Percentiles rank a stretch among this genome's conserved stretches.
phyloP scores from a whole-genome alignment of 2,797 vertebrate species.

The Chelon labrosus region DNA sequence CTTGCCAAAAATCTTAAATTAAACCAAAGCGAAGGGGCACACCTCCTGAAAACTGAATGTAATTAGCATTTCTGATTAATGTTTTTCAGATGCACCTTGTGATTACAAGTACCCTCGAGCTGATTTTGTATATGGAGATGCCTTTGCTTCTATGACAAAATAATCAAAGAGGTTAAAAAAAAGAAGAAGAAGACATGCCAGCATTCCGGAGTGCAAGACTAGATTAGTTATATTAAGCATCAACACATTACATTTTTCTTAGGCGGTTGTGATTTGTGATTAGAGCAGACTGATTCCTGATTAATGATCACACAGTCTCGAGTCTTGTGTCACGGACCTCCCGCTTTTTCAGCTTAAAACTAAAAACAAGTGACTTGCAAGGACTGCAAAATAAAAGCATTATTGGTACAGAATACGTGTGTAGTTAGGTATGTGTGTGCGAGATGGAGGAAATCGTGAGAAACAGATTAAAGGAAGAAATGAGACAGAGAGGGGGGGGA shows the following conservation, averaged over 20 bases:
- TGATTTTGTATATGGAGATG: constrained; percentile 60
- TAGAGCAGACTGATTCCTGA: constrained; percentile 37
- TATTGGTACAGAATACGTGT: constrained; percentile 9
- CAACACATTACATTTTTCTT: constrained; percentile 7
- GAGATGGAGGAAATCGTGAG: constrained; percentile 30
- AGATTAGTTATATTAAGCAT: constrained; percentile 24
- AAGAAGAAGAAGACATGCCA: background rate
- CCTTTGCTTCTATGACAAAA: constrained; percentile 49
- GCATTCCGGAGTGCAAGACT: constrained; percentile 6
- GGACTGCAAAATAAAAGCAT: constrained; percentile 37
- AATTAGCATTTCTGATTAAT: constrained; percentile 71
- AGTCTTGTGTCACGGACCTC: constrained; percentile 10
- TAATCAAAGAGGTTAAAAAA: constrained; percentile 45
- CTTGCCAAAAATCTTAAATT: constrained; percentile 47
- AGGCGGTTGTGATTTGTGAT: constrained; percentile 27
- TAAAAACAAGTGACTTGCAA: constrained; percentile 32
- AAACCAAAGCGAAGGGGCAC: constrained; percentile 29
- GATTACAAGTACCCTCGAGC: constrained; percentile 65
- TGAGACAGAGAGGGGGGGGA: constrained; percentile 18
- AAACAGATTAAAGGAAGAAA: constrained; percentile 53
- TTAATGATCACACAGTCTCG: constrained; percentile 27
- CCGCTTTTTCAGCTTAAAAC: constrained; percentile 20
- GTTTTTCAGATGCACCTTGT: constrained; percentile 61
- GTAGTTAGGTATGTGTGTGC: constrained; percentile 28
- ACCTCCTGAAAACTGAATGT: constrained; percentile 44